Percentiles rank a stretch among this genome's conserved stretches.
Conservation (phyloP, 1,140 invertebrate species). For the Orchestia grillus region DNA sequence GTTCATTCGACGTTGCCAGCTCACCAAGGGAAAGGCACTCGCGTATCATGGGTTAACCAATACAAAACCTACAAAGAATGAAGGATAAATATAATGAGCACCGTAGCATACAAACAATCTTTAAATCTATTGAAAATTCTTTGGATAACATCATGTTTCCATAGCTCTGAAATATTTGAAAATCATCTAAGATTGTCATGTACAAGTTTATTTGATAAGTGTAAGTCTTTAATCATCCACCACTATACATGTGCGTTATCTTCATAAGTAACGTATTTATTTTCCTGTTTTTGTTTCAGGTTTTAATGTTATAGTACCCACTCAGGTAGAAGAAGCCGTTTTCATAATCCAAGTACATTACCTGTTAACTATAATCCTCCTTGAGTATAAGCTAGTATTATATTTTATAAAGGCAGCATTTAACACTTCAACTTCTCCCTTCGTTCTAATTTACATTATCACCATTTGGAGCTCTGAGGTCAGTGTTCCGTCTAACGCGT, state of each 20-base stretch:
- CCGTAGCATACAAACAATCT: conserved; percentile 37
- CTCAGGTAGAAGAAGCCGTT: background rate
- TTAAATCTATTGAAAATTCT: conserved; percentile 48
- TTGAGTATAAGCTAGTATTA: background rate
- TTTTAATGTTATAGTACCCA: background rate
- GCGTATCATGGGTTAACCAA: conserved; percentile 40
- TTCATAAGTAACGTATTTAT: background rate
- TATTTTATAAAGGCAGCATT: background rate
- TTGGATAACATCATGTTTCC: conserved; percentile 33
- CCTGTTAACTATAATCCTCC: background rate
- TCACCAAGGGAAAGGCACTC: conserved; percentile 48
- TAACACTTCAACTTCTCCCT: background rate
- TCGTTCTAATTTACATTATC: background rate
- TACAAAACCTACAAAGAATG: conserved; percentile 42
- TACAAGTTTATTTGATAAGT: conserved; percentile 32
- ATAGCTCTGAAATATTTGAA: background rate
- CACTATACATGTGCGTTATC: conserved; percentile 17
- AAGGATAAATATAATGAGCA: conserved; percentile 49
- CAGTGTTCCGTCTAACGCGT: background rate
- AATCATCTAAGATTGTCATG: conserved; percentile 50
- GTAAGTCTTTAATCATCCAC: background rate
- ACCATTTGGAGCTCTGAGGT: background rate
- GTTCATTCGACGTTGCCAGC: background rate
- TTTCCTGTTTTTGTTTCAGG: background rate
- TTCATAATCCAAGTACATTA: background rate